Evolutionary conservation across 2,113 vertebrate species (phyloP).

Genomic region (Ochotona princeps): DNA sequence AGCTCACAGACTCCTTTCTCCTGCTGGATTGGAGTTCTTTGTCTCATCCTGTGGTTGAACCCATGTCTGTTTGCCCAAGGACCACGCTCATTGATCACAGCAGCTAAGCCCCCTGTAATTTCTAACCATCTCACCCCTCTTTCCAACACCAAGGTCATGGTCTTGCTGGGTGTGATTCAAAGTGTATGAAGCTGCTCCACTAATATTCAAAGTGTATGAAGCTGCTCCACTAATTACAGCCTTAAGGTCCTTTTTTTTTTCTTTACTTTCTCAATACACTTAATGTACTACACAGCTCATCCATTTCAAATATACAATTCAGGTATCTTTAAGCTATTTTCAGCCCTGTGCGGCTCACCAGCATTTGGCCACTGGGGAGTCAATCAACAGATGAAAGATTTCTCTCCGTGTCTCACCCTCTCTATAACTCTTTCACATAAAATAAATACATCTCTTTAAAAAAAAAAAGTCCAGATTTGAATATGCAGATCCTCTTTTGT

Average conservation of each 20-base stretch:
- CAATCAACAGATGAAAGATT: too few species aligned
- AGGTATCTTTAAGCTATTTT: neutral
- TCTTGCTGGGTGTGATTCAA: neutral
- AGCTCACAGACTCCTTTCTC: too few species aligned
- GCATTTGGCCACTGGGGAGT: too few species aligned
- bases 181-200: neutral
- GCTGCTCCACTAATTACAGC: neutral
- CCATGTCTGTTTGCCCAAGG: neutral
- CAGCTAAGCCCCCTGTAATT: neutral
- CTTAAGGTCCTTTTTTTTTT: neutral
- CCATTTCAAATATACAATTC: neutral
- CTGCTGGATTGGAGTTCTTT: neutral
- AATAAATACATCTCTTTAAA: neutral
- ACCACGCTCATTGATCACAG: neutral
- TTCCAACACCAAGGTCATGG: neutral
- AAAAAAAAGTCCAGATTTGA: constrained; percentile 19
- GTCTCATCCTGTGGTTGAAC: neutral
- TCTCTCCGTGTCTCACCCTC: too few species aligned
- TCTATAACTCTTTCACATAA: too few species aligned
- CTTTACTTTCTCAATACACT: neutral
- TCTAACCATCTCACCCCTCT: neutral
- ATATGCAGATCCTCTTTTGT: neutral
- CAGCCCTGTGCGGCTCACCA: neutral
- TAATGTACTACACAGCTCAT: neutral
- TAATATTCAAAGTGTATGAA: neutral